Conservation (phyloP, 2,113 vertebrate species). For the Tyrannus savana region DNA sequence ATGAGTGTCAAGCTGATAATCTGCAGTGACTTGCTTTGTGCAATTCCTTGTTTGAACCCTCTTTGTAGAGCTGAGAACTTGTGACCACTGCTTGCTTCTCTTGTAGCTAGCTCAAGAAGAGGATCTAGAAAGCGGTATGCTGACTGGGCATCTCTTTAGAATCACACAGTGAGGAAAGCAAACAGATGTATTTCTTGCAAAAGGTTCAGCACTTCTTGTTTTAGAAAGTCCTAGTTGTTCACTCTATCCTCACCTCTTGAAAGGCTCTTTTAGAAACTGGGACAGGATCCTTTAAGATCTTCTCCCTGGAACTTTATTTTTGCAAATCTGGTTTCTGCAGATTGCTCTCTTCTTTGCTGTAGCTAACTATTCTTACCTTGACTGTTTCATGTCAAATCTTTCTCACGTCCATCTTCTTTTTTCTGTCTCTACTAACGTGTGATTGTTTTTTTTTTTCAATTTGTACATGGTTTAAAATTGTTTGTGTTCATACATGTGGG, state of each 20-base stretch:
- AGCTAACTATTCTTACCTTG: background rate
- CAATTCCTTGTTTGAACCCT: rapidly evolving
- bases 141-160: background rate
- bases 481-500: background rate
- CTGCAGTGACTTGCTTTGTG: background rate
- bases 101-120: background rate
- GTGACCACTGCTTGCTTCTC: background rate
- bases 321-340: background rate
- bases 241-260: background rate
- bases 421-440: background rate
- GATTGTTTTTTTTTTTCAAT: background rate
- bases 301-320: background rate
- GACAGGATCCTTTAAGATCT: background rate
- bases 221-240: background rate
- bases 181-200: background rate
- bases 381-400: background rate
- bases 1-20: background rate
- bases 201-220: background rate
- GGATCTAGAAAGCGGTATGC: background rate
- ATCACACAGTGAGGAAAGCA: background rate
- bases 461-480: background rate
- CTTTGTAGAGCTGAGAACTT: background rate
- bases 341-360: background rate
- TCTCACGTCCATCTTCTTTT: background rate
- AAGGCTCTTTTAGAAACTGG: background rate